Evolutionary conservation across 1,140 invertebrate species (phyloP), one percentile per base, ranked within the genome.

Genomic region (Diploscapter pachys): DNA sequence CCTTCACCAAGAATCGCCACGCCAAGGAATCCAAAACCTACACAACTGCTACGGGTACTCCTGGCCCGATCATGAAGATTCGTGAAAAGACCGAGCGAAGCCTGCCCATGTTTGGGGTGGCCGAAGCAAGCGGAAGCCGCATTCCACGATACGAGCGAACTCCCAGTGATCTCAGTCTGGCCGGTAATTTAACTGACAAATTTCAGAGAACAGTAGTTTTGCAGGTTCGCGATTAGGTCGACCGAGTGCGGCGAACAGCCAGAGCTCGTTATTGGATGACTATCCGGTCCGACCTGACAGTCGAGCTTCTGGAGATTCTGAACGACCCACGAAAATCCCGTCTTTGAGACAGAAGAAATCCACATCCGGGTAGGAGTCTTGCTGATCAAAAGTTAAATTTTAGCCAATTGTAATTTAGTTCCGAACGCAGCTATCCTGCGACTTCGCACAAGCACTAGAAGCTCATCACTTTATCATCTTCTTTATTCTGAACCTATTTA

Each of bases 1-100:
- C 66, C 52, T 85, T 85, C 73, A 73, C 80, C 3, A 69, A 73
- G 55, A 75, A 75, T 31, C 51, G 61, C 56, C 70, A 76, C 55
- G 71, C 68, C 2, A 64, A 68, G 48, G 31, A 31, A 31, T 31
- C 31, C 31, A 31, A 31, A 31, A 31, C 31, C 31, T 63, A 56
- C 52, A 5, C 59, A 55, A 31, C 3, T 68, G 57, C 51, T 53
- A 56, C 9, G 52, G 52, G 67, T 63, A 70, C 69, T 9, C 48
- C 81, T 4, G 72, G 71, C 53, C 49, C 69, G 48, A 74, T 82
- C 52, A 67, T 81, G 72, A 61, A 85, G 76, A 75, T 85, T 13
- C 70, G 83, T 52, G 83, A 85, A 73, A 85, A 85, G 71, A 85
- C 83, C 0, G 84, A 86, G 56, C 67, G 83, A 51, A 84, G 82